Conservation (phyloP, 1,140 invertebrate genomes). For the Aplysia californica region DNA sequence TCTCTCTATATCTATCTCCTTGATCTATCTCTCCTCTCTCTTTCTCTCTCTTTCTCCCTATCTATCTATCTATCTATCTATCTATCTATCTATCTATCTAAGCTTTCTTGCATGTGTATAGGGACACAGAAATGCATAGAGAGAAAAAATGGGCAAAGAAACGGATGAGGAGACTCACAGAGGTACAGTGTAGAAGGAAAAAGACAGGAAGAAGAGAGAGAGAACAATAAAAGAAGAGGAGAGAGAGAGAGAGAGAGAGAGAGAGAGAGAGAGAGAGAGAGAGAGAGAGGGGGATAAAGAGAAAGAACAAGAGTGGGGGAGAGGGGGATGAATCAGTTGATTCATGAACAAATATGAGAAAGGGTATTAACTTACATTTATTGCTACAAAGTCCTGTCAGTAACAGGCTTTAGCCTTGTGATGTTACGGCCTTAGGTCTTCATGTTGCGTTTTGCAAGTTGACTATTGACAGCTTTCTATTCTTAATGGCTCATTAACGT, state of each 20-base stretch:
- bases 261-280: neutral
- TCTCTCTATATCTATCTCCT: neutral
- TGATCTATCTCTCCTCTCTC: neutral
- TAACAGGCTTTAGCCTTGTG: too few species aligned
- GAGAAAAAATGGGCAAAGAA: neutral
- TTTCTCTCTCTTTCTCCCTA: neutral
- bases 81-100: neutral
- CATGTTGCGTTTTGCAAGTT: too few species aligned
- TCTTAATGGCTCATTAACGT: too few species aligned
- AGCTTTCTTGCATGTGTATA: neutral
- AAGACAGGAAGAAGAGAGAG: neutral
- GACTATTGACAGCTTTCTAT: too few species aligned
- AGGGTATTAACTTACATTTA: neutral
- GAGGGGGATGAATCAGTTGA: neutral
- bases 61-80: neutral
- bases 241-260: neutral
- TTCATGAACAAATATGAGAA: neutral
- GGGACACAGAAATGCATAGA: neutral
- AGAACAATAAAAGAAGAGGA: neutral
- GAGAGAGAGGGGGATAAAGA: neutral
- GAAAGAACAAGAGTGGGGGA: neutral
- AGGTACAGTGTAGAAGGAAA: neutral
- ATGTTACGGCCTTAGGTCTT: too few species aligned
- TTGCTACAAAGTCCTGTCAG: too few species aligned
- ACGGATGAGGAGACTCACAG: neutral